These are phyloP conservation scores for Rhodinocichla rosea DNA, from an alignment of 2,113 vertebrate genomes.

Conservation along the genomic window DNA sequence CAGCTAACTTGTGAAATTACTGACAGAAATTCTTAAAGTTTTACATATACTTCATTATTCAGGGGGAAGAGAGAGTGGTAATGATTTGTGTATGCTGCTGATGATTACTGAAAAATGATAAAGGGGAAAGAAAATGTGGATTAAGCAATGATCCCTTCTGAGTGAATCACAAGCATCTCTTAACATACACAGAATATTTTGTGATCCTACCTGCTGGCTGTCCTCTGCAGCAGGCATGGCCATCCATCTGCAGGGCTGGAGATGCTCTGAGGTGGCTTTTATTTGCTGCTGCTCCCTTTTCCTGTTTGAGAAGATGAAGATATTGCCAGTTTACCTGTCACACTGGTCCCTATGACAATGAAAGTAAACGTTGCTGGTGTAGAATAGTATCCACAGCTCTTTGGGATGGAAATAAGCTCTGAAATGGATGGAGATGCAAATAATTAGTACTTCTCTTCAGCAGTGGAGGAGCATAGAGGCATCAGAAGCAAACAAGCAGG, in stretches of 20 bases:
- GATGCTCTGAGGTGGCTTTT: background rate
- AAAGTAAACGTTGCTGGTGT: background rate
- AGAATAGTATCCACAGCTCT: background rate
- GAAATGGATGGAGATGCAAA: conserved; percentile 33
- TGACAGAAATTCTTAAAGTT: background rate
- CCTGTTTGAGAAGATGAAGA: background rate
- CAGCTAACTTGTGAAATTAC: background rate
- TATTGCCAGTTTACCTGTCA: background rate
- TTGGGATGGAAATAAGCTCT: background rate
- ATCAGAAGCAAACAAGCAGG: background rate
- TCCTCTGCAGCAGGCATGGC: background rate
- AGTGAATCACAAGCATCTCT: background rate
- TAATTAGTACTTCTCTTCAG: background rate
- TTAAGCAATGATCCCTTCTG: background rate
- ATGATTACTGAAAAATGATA: background rate
- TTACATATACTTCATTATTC: background rate
- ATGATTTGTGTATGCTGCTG: background rate
- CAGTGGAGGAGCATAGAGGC: background rate
- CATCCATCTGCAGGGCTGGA: background rate
- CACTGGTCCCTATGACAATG: background rate
- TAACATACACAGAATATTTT: background rate
- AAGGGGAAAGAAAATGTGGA: background rate
- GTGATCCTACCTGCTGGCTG: conserved; percentile 39
- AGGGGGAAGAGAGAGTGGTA: background rate
- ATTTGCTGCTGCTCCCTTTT: background rate